Conservation (phyloP, 2,113 vertebrate species). For the Anolis sagrei region DNA sequence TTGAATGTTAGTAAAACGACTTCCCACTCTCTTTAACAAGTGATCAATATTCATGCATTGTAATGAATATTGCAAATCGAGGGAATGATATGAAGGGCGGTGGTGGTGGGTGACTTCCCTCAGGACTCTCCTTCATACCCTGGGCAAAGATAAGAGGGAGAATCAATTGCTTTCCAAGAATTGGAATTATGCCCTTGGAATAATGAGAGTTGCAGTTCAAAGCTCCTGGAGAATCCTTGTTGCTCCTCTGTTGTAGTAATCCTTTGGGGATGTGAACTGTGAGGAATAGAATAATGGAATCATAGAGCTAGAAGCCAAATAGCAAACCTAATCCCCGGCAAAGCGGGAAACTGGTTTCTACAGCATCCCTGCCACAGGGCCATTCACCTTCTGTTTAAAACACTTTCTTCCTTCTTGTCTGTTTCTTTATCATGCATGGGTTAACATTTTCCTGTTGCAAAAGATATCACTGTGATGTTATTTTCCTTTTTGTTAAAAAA, state of each 20-base stretch:
- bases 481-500: neutral
- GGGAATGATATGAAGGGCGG: too few species aligned
- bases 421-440: neutral
- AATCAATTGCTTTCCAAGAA: neutral
- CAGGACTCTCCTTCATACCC: too few species aligned
- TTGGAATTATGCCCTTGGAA: neutral
- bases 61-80: too few species aligned
- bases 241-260: neutral
- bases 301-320: neutral
- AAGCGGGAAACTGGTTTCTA: neutral
- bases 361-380: neutral
- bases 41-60: too few species aligned
- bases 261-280: neutral
- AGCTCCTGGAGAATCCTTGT: neutral
- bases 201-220: too few species aligned
- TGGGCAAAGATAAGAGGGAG: neutral
- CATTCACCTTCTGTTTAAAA: neutral
- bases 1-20: too few species aligned
- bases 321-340: neutral
- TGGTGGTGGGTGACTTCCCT: too few species aligned
- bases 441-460: neutral
- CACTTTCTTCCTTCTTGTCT: neutral
- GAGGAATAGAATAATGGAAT: neutral
- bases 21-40: too few species aligned
- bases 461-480: neutral